phyloP scores from a whole-genome alignment of 2,888 invertebrate genomes.

The Macropis europaea region DNA sequence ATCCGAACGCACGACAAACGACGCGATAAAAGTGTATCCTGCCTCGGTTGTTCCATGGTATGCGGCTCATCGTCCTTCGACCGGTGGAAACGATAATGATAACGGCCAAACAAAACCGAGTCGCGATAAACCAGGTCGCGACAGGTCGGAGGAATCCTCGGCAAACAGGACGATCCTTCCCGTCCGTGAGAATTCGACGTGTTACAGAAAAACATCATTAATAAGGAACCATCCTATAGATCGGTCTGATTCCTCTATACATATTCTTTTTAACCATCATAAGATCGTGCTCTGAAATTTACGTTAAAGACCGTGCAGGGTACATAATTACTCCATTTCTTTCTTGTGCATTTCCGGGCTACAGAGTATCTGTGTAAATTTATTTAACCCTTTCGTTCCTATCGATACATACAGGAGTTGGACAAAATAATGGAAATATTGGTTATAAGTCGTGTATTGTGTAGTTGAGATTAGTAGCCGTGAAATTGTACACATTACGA shows the following conservation, averaged over 20 bases:
- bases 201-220: neutral
- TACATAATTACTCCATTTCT: too few relatives aligned
- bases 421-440: too few relatives aligned
- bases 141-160: slow-evolving; percentile 61
- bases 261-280: too few relatives aligned
- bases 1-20: slow-evolving; percentile 71
- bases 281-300: slow-evolving; percentile 1
- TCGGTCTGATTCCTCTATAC: too few relatives aligned
- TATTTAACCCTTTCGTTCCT: too few relatives aligned
- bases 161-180: slow-evolving; percentile 37
- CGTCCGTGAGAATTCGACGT: neutral
- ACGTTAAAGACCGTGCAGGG: too few relatives aligned
- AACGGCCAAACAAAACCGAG: slow-evolving; percentile 63
- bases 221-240: neutral
- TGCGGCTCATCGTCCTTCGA: slow-evolving; percentile 33
- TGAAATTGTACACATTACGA: too few relatives aligned
- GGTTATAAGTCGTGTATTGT: too few relatives aligned
- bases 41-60: slow-evolving; percentile 35
- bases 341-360: too few relatives aligned
- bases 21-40: slow-evolving; percentile 56
- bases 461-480: too few relatives aligned
- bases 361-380: too few relatives aligned
- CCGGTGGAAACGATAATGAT: slow-evolving; percentile 50
- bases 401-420: too few relatives aligned
- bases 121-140: slow-evolving; percentile 64